These are phyloP conservation scores for Lottia gigantea DNA, from an alignment of 2,888 invertebrate species.

Conservation along the genomic window DNA sequence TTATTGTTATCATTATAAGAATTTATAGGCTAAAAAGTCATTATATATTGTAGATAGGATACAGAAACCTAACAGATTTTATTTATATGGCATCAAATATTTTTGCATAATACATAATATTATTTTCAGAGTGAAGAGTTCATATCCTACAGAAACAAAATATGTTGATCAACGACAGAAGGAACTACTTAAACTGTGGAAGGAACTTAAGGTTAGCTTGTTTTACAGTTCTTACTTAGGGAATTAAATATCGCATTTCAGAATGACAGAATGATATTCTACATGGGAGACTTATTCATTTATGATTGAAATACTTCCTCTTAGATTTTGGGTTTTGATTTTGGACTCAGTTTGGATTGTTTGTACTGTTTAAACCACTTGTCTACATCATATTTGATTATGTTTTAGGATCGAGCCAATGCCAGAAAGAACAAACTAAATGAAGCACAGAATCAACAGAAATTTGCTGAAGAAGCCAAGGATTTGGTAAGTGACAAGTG, in stretches of 20 bases:
- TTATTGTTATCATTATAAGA: no score
- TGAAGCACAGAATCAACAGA: constrained; percentile 94
- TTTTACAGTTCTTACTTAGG: no score
- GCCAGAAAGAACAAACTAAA: constrained; percentile 87
- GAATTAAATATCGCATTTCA: background rate
- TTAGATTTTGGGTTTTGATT: background rate
- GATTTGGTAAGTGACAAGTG: constrained; percentile 70
- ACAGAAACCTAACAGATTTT: no score
- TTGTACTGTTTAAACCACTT: background rate
- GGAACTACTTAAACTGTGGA: constrained; percentile 90
- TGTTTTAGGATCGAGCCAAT: constrained; percentile 79
- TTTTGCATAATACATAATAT: constrained; percentile 1
- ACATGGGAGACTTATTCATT: no score
- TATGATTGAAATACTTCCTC: no score
- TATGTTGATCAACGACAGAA: constrained; percentile 87
- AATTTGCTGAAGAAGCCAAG: constrained; percentile 87
- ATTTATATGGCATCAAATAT: background rate
- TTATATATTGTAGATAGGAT: no score
- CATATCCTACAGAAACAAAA: constrained; percentile 89
- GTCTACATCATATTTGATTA: background rate
- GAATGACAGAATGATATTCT: no score
- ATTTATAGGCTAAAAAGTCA: no score
- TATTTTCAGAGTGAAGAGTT: constrained; percentile 80
- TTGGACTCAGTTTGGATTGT: no score
- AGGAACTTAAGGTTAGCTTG: constrained; percentile 80